Percentiles rank a stretch among this genome's conserved stretches.
phyloP scores from a whole-genome alignment of 2,888 invertebrate genomes.

The Leptinotarsa juncta region DNA sequence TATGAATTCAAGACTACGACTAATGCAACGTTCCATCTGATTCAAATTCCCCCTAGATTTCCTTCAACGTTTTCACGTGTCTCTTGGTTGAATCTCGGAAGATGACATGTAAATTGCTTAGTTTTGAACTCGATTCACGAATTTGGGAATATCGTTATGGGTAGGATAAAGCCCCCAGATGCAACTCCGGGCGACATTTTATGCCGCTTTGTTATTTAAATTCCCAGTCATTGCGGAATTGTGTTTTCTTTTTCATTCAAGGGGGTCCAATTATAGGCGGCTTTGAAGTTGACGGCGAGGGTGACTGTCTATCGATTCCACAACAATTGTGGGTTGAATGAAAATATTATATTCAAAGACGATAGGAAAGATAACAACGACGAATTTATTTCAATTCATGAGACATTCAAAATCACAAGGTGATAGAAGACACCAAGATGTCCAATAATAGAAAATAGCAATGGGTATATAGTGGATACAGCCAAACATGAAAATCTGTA shows the following conservation, averaged over 20 bases:
- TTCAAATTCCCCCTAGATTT: slow-evolving; percentile 46
- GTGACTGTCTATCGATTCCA: too few species aligned
- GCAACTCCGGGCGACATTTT: slow-evolving; percentile 55
- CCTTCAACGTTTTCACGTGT: slow-evolving; percentile 42
- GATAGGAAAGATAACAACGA: too few species aligned
- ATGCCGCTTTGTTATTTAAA: slow-evolving; percentile 59
- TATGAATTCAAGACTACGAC: not conserved
- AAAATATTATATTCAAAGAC: too few species aligned
- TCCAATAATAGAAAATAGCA: too few species aligned
- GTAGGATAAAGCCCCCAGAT: slow-evolving; percentile 46
- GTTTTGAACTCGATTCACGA: slow-evolving; percentile 59
- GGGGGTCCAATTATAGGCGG: slow-evolving; percentile 38
- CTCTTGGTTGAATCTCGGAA: slow-evolving; percentile 50
- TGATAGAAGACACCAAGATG: too few species aligned
- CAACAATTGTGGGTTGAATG: too few species aligned
- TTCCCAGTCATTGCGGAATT: slow-evolving; percentile 50
- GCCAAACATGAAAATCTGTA: too few species aligned
- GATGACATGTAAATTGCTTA: slow-evolving; percentile 60
- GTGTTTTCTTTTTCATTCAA: slow-evolving; percentile 46
- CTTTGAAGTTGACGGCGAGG: not conserved
- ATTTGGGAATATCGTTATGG: slow-evolving; percentile 56
- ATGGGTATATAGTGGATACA: too few species aligned
- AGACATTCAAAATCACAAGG: too few species aligned
- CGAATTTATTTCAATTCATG: too few species aligned
- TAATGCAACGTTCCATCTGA: slow-evolving; percentile 25